Evolutionary conservation across 2,888 invertebrate genomes (phyloP).

Genomic region (Leuctra nigra): DNA sequence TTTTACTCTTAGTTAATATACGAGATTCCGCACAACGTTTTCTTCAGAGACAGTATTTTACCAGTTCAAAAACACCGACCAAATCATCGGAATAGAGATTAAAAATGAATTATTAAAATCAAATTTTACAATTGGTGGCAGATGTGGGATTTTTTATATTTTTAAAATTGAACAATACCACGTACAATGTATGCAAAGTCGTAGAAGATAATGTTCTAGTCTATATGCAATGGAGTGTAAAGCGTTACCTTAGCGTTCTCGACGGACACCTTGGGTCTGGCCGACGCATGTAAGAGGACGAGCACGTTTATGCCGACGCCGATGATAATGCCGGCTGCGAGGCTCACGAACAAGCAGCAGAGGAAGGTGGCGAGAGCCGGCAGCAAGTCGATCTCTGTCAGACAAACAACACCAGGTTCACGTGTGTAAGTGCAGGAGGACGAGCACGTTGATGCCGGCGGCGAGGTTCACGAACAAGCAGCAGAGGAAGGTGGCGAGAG

Average conservation of each 20-base stretch:
- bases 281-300: constrained; percentile 54
- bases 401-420: constrained; percentile 20
- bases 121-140: too few relatives aligned
- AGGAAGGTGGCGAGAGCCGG: constrained; percentile 59
- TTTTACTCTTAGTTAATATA: too few relatives aligned
- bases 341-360: constrained; percentile 53
- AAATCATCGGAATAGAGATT: too few relatives aligned
- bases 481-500: constrained; percentile 54
- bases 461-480: constrained; percentile 58
- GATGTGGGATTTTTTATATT: too few relatives aligned
- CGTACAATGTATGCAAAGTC: too few relatives aligned
- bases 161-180: too few relatives aligned
- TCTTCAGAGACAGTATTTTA: too few relatives aligned
- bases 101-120: too few relatives aligned
- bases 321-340: constrained; percentile 60
- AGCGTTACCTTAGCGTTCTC: constrained; percentile 48
- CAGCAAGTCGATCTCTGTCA: constrained; percentile 57
- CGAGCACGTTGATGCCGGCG: constrained; percentile 58
- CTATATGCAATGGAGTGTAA: too few relatives aligned
- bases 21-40: too few relatives aligned
- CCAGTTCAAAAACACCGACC: too few relatives aligned
- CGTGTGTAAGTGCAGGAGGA: constrained; percentile 48
- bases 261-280: constrained; percentile 54
- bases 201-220: too few relatives aligned
- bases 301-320: constrained; percentile 56